Evolutionary conservation across 2,888 invertebrate species (phyloP).

Genomic region (Calephelis perditalis): DNA sequence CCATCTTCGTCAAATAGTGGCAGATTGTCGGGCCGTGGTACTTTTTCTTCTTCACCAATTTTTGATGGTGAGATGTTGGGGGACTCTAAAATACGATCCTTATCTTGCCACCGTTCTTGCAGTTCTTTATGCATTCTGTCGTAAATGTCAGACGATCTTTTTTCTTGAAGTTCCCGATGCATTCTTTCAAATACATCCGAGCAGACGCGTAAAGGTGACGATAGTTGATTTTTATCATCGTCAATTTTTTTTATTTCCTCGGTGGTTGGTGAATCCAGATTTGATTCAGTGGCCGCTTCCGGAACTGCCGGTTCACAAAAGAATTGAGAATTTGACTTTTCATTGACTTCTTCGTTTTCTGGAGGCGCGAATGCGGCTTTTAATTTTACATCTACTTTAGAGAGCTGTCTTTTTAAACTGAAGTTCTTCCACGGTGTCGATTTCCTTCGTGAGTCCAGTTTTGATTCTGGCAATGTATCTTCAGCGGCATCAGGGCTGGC

Average conservation of each 20-base stretch:
- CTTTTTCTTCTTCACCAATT: constrained; percentile 37
- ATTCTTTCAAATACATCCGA: constrained; percentile 62
- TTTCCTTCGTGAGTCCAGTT: constrained; percentile 77
- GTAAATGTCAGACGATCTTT: constrained; percentile 51
- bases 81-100: constrained; percentile 44
- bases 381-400: constrained; percentile 86
- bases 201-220: constrained; percentile 56
- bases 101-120: constrained; percentile 60
- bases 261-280: constrained; percentile 39
- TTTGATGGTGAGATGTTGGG: constrained; percentile 39
- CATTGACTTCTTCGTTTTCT: constrained; percentile 48
- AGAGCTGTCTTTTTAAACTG: constrained; percentile 89
- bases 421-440: constrained; percentile 87
- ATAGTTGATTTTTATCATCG: constrained; percentile 35
- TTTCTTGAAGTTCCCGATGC: constrained; percentile 60
- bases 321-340: constrained; percentile 57
- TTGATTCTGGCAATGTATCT: constrained; percentile 39
- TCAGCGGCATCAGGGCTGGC: constrained; percentile 42
- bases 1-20: constrained; percentile 70
- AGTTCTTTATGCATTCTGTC: constrained; percentile 67
- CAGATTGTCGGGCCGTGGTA: constrained; percentile 80
- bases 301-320: constrained; percentile 50
- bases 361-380: constrained; percentile 80
- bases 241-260: constrained; percentile 34
- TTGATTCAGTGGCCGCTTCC: constrained; percentile 42